Percentiles rank a stretch among this genome's conserved stretches.
phyloP scores from a whole-genome alignment of 2,113 vertebrate species.

The Ursus arctos region DNA sequence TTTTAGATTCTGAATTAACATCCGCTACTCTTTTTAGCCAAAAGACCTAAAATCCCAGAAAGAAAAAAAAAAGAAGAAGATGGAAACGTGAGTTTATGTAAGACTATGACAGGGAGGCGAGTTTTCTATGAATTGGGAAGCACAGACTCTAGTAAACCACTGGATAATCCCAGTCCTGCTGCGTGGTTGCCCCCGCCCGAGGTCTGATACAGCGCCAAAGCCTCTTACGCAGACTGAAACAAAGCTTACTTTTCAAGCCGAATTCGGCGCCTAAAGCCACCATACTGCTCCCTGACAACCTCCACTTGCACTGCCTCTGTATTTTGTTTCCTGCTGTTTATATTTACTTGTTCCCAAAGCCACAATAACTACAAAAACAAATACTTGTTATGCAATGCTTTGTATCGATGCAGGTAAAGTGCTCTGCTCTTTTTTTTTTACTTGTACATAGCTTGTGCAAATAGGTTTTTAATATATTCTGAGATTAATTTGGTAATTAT shows the following conservation, averaged over 20 bases:
- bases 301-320: constrained; percentile 86
- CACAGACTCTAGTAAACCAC: constrained; percentile 87
- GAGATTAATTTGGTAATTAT: constrained; percentile 90
- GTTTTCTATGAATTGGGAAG: constrained; percentile 89
- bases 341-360: constrained; percentile 90
- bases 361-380: constrained; percentile 90
- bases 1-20: constrained; percentile 58
- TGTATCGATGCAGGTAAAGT: constrained; percentile 84
- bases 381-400: constrained; percentile 86
- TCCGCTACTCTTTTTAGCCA: constrained; percentile 54
- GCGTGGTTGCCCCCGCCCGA: constrained; percentile 90
- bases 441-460: constrained; percentile 84
- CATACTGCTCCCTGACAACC: constrained; percentile 88
- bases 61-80: background rate
- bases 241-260: constrained; percentile 90
- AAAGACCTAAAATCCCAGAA: constrained; percentile 57
- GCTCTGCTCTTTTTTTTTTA: constrained; percentile 71
- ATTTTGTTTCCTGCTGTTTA: constrained; percentile 90
- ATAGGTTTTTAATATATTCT: constrained; percentile 88
- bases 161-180: constrained; percentile 89
- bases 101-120: constrained; percentile 84
- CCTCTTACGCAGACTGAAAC: constrained; percentile 90
- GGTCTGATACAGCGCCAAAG: constrained; percentile 90
- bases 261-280: constrained; percentile 87
- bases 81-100: constrained; percentile 84